phyloP scores from a whole-genome alignment of 2,888 invertebrate genomes.

The Agonopterix arenella region DNA sequence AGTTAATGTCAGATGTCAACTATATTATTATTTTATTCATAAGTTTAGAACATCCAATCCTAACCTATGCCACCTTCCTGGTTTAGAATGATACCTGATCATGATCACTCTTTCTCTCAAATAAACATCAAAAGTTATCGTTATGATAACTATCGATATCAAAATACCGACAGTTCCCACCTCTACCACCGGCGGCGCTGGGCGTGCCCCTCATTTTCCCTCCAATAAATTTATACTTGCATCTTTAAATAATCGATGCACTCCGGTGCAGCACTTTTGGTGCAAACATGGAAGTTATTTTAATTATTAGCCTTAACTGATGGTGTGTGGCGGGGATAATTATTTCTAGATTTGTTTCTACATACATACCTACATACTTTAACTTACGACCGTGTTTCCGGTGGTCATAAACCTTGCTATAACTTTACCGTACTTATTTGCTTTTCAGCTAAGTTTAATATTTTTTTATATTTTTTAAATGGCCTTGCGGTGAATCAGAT shows the following conservation, averaged over 20 bases:
- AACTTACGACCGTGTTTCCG: not conserved
- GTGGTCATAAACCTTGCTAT: not conserved
- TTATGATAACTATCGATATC: not conserved
- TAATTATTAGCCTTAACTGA: constrained; percentile 29
- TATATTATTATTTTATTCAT: too few relatives aligned
- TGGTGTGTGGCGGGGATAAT: not conserved
- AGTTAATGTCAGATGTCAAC: too few relatives aligned
- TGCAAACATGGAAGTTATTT: constrained; percentile 40
- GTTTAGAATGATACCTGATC: too few relatives aligned
- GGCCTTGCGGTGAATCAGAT: too few relatives aligned
- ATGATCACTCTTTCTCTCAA: too few relatives aligned
- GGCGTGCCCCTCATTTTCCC: constrained; percentile 63
- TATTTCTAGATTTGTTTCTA: too few relatives aligned
- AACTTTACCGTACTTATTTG: not conserved
- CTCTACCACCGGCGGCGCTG: constrained; percentile 44
- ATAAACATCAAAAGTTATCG: too few relatives aligned
- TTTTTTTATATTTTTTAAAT: too few relatives aligned
- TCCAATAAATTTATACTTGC: constrained; percentile 64
- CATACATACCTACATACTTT: not conserved
- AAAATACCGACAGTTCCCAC: constrained; percentile 19
- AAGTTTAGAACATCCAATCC: too few relatives aligned
- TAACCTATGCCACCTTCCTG: too few relatives aligned
- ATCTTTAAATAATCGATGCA: constrained; percentile 61
- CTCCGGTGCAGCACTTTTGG: constrained; percentile 45
- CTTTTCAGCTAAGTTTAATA: too few relatives aligned